Evolutionary conservation across 2,888 invertebrate species (phyloP).

Genomic region (Sinhomidia bicolor): DNA sequence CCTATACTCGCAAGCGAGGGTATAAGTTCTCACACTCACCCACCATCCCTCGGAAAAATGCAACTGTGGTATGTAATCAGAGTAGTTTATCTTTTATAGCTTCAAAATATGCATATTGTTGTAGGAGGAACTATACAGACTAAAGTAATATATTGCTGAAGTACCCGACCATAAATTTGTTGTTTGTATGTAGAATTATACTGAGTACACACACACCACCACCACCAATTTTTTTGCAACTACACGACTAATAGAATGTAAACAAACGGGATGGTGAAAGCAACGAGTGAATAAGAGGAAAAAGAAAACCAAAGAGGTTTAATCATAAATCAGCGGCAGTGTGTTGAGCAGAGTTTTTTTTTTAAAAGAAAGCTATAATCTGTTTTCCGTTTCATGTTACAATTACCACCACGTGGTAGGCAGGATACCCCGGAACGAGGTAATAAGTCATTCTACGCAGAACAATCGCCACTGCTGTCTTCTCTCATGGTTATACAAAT

Average conservation of each 20-base stretch:
- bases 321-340: slow-evolving; percentile 15
- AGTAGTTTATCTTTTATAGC: slow-evolving; percentile 20
- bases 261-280: background rate
- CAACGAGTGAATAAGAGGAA: background rate
- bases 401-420: background rate
- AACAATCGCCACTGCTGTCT: background rate
- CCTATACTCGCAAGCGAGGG: background rate
- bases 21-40: background rate
- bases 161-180: too few relatives aligned
- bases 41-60: background rate
- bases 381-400: background rate
- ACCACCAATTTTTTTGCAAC: background rate
- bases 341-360: background rate
- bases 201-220: background rate
- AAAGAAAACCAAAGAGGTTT: background rate
- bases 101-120: slow-evolving; percentile 7
- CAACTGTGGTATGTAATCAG: background rate
- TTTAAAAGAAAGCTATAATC: background rate
- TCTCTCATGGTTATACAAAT: background rate
- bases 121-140: background rate
- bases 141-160: too few relatives aligned
- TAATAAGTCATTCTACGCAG: slow-evolving; percentile 9
- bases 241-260: background rate
- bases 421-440: background rate
- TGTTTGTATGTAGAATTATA: background rate